phyloP scores from a whole-genome alignment of 2,113 vertebrate species.

The Anhinga rufa region DNA sequence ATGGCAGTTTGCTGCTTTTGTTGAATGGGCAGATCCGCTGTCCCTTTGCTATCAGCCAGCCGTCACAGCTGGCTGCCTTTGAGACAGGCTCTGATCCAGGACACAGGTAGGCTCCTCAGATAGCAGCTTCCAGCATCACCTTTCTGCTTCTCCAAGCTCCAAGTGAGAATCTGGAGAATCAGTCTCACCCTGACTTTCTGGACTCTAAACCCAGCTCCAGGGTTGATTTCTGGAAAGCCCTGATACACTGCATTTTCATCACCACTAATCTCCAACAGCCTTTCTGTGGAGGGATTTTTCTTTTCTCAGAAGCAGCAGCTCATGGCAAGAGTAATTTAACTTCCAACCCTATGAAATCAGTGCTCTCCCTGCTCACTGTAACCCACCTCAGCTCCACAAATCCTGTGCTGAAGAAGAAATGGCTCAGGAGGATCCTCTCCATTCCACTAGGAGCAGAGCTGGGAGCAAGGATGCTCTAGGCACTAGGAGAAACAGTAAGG shows the following conservation, averaged over 20 bases:
- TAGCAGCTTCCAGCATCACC: neutral
- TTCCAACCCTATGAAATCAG: neutral
- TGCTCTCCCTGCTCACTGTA: neutral
- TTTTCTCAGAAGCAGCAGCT: neutral
- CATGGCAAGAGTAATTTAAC: neutral
- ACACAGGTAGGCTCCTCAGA: neutral
- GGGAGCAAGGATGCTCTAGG: neutral
- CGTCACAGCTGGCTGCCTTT: neutral
- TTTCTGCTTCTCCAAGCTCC: neutral
- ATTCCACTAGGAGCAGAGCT: neutral
- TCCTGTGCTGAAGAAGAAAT: neutral
- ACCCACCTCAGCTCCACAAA: neutral
- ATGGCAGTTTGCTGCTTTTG: neutral
- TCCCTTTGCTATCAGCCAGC: neutral
- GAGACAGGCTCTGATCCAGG: neutral
- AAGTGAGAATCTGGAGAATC: neutral
- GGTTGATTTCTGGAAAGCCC: neutral
- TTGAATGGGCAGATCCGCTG: neutral
- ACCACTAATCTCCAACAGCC: neutral
- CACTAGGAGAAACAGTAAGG: neutral
- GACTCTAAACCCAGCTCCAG: neutral
- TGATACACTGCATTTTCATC: neutral
- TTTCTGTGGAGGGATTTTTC: neutral
- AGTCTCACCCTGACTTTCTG: neutral
- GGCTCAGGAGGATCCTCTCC: neutral